Base-by-base conservation (phyloP, 2,113 vertebrate genomes). In the Pseudopipra pipra region DNA sequence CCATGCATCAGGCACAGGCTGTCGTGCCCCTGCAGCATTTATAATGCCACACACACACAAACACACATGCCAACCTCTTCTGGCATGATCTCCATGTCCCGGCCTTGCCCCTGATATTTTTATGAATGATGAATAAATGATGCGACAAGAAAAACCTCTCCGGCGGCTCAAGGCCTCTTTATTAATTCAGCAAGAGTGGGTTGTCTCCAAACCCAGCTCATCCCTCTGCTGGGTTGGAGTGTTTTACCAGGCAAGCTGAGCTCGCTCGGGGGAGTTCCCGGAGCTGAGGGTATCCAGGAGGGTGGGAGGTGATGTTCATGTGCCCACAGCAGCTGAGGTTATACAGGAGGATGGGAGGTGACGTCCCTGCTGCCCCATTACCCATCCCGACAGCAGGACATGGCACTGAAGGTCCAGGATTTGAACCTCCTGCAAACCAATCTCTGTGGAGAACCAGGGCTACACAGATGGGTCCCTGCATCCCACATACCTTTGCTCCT, bases 81-180 rank as follows among this genome's bases (percentile, higher is more conserved):
- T 51, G 46, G 22, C 25, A 20, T 14, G 18, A 61, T 56, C 52
- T 41, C 56, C 13, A 0, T 25, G 52, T 72, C 65, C 74, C 27
- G 19, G 39, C 44, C 58, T n/a, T 85, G 75, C 49, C 75, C 75
- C 28, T 72, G 75, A 18, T 65, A 30, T 30, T 74, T 85, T 90
- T 74, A 61, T 44, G 66, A 74, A 58, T 51, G 41, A 91, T 91
- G 71, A 93, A 94, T 94, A 94, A 93, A 87, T 85, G 70, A 94
- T 82, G 59, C 5, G 23, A 92, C 74, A 92, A 88, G 90, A 70
- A 85, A 88, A 96, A 59, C 70, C 87, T 85, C 67, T 73, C 71
- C 0, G 0, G 46, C 12, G 15, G 56, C 58, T 82, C 41, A 39
- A 78, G 37, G 4, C 14, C 18, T 93, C 71, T 89, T 94, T 56